Base-by-base conservation (phyloP, 2,113 vertebrate genomes). In the Ptyas mucosa region DNA sequence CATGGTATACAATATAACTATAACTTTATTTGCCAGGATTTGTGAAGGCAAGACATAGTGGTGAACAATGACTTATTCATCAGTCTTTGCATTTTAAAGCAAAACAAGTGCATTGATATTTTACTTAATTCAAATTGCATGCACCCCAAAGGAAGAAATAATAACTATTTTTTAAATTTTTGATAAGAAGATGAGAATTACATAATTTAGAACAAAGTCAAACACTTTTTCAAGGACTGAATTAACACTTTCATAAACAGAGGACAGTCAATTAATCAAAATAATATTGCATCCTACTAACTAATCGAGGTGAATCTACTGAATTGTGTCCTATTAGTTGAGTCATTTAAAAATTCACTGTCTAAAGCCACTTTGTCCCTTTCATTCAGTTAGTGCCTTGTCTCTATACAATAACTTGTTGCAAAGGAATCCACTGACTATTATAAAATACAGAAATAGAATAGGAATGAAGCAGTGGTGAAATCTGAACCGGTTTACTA, bases 21-120 rank as follows among this genome's bases (percentile, higher is more conserved):
- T 51, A 92, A 92, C 81, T 90, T 90, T 97, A 69, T 97, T 98
- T 97, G 95, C 95, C 69, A 4, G 93, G 34, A 96, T 97, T 97
- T 97, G 94, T 88, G 86, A 21, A 7, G 64, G 91, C 85, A 85
- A 97, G 94, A 93, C 0, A 89, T 88, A 39, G 21, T 10, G 52
- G 9, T 34, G 8, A 3, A 54, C 15, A 69, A 29, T 94, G 93
- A 93, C 49, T 95, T 85, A 95, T 58, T 57, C 52, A 90, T 85
- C 58, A 91, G 20, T 75, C 0, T 1, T 93, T 93, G 61, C 0
- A 52, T 81, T 43, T 92, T 95, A 90, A 94, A 90, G 58, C 5
- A 2, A 88, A 53, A 81, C 39, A 81, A 81, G 34, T 81, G 8
- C 34, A 21, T 81, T 21, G 20, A 9, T 81, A 81, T 43, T 81